Evolutionary conservation across 1,140 invertebrate genomes (phyloP).

Genomic region (Dolichoris vasculosae): DNA sequence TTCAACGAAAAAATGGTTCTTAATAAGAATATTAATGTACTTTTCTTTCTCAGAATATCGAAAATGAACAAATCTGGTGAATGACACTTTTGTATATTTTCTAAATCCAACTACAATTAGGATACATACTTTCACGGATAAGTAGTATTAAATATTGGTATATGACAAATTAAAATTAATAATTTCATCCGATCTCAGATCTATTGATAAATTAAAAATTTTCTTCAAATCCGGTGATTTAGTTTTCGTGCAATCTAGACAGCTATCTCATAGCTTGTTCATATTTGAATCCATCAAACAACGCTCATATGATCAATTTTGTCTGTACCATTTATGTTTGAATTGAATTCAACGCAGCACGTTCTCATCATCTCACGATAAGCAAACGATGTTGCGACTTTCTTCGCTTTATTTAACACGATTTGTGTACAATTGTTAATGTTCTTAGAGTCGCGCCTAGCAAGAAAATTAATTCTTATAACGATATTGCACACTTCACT

Average conservation of each 20-base stretch:
- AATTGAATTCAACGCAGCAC: too few relatives aligned
- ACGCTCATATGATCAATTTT: too few relatives aligned
- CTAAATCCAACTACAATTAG: neutral
- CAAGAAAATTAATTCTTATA: too few relatives aligned
- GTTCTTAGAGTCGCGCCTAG: neutral
- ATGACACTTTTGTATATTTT: neutral
- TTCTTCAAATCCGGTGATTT: too few relatives aligned
- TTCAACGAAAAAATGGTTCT: neutral
- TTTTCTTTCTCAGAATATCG: neutral
- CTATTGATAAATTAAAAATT: too few relatives aligned
- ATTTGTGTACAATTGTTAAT: too few relatives aligned
- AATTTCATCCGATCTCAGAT: too few relatives aligned
- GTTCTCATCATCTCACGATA: too few relatives aligned
- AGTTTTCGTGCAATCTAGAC: too few relatives aligned
- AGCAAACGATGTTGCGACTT: neutral
- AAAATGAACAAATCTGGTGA: neutral
- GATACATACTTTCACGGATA: neutral
- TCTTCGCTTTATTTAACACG: neutral
- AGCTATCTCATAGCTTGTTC: too few relatives aligned
- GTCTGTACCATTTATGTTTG: too few relatives aligned
- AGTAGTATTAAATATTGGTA: neutral
- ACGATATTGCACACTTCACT: neutral
- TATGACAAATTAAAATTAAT: neutral
- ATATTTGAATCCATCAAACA: too few relatives aligned
- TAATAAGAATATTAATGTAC: constrained; percentile 1